A percentile compares a stretch with the other conserved stretches of the same genome.
Evolutionary conservation across 2,888 invertebrate genomes (phyloP).

Genomic region (Priocnemis perturbator): DNA sequence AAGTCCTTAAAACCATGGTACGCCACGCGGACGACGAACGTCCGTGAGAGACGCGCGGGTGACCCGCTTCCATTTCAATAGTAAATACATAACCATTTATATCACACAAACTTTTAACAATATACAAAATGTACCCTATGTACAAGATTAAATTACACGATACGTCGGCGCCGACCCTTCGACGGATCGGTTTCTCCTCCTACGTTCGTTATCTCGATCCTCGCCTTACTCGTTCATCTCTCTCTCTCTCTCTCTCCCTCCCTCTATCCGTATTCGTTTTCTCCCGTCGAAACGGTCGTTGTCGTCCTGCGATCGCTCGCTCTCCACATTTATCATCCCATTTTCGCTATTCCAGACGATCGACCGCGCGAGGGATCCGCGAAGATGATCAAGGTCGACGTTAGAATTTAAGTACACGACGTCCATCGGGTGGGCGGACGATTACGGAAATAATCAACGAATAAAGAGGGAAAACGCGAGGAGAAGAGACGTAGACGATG

Average conservation of each 20-base stretch:
- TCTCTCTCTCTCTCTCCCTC: constrained; percentile 18
- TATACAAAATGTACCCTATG: constrained; percentile 75
- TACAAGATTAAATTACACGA: constrained; percentile 75
- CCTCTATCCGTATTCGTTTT: constrained; percentile 18
- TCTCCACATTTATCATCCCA: constrained; percentile 11
- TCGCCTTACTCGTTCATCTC: constrained; percentile 11
- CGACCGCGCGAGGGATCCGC: neutral
- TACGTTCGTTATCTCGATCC: constrained; percentile 15
- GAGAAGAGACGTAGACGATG: too few species aligned
- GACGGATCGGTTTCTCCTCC: constrained; percentile 27
- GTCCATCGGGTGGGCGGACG: neutral
- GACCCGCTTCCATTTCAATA: constrained; percentile 48
- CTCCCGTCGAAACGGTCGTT: constrained; percentile 2
- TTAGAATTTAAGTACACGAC: neutral
- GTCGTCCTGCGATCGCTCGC: constrained; percentile 2
- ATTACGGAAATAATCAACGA: too few species aligned
- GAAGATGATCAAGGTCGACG: neutral
- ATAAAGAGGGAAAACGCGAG: too few species aligned
- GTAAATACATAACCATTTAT: constrained; percentile 74
- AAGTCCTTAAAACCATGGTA: constrained; percentile 22
- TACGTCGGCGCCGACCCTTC: constrained; percentile 49
- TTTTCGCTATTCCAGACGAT: constrained; percentile 13
- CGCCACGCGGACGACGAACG: neutral
- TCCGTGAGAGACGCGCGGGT: constrained; percentile 31
- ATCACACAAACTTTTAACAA: constrained; percentile 76